Evolutionary conservation across 2,113 vertebrate species (phyloP), one percentile per base, ranked within the genome.

Genomic region (Gopherus evgoodei): DNA sequence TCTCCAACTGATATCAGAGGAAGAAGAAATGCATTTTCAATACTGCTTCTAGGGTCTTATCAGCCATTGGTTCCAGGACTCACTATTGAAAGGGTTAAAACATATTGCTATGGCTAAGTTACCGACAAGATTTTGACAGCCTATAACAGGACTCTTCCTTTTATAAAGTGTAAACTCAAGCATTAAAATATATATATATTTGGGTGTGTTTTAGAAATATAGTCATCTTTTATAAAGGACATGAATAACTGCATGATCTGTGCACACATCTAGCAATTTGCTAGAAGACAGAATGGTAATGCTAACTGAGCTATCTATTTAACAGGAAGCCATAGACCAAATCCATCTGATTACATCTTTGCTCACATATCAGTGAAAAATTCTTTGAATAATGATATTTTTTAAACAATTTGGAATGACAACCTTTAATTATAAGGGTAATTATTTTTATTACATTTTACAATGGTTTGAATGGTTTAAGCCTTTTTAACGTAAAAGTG

Each of bases 361-460:
- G 31, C 14, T 57, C 93, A 87, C 86, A 62, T 5, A 81, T 35
- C 42, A 90, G 10, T 38, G 83, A 90, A 78, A 93, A 13, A 3
- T 93, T 94, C 3, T 76, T 96, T 91, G 38, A 80, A 13, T 81
- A 89, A 56, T 85, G 47, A 12, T 35, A 59, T 88, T 87, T 92
- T 92, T 50, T 82, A 90, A 94, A 83, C 72, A 62, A 93, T 97
- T 96, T 93, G 50, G 31, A 76, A n/a, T 94, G 75, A 57, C 62
- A 95, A 11, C 89, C 90, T 94, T 95, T 95, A 95, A 96, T 96
- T 97, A 92, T 62, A 93, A 87, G 49, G 42, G 8, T 91, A 90
- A 95, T 95, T 96, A 91, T 95, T 97, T 54, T 94, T 96, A 94
- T 92, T 96, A 50, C 52, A 82, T 95, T 95, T 97, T 92, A 6